Evolutionary conservation across 1,140 invertebrate species (phyloP), one percentile per base, ranked within the genome.

Genomic region (Ceratosolen fusciceps): DNA sequence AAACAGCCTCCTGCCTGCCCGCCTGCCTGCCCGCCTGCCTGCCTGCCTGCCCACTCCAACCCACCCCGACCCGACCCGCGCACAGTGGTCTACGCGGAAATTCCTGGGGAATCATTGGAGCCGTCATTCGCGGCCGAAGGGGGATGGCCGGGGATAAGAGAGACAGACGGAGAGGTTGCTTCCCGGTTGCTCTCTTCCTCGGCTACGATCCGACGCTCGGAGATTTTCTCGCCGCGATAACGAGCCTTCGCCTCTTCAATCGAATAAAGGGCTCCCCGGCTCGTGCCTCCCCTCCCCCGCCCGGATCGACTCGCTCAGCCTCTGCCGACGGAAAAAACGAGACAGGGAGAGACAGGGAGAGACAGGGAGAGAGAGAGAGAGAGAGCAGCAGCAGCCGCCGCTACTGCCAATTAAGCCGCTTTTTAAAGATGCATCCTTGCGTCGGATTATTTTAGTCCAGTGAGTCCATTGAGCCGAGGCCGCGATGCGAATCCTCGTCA

Each of bases 401-500:
- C n/a, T 26, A 43, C 62, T 74, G 62, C 71, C 81, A 80, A 74
- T 77, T 76, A 80, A 72, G 54, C 24, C 56, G 31, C 67, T n/a
- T 72, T 79, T 70, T 70, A 82, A 56, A 60, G 74, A 80, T 77
- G 74, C 31, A 49, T 68, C 58, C 34, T n/a, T 79, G 47, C 62
- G 43, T 39, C n/a, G 77, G 71, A 67, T 80, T 80, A 74, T 74
- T 80, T 74, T 80, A 34, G 72, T 75, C 52, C 78, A 75, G 37
- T 47, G 54, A 74, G 34, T 58, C 65, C 62, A 80, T 80, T 80
- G 29, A 80, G 8, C 0, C 26, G 52, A 56, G 16, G 24, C 2
- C 49, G 5, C 52, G 47, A 21, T 12, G 49, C 31, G 75, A 39
- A 65, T 37, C n/a, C 16, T n/a, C 19, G 1, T 67, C 39, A 24